These are phyloP conservation scores for Myxocyprinus asiaticus DNA, from an alignment of 2,113 vertebrate species.

Conservation along the genomic window DNA sequence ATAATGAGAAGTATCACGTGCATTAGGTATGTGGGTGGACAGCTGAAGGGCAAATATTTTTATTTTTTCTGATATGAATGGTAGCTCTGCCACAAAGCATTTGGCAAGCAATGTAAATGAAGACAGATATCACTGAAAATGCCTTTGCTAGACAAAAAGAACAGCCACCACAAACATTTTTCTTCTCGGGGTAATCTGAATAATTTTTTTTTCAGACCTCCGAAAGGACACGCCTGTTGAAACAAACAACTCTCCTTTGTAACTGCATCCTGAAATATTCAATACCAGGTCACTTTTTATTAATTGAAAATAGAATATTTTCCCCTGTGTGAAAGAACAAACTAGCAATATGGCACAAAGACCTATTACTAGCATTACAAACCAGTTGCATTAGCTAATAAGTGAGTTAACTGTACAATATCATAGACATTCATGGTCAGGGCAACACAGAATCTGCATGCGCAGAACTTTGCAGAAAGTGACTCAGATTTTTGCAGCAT, in stretches of 20 bases:
- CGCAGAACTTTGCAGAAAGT: too few relatives aligned
- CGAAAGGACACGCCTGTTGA: constrained; percentile 2
- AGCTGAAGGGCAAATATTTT: constrained; percentile 24
- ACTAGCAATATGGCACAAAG: neutral
- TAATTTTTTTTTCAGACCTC: constrained; percentile 17
- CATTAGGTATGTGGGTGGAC: constrained; percentile 13
- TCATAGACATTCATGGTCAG: too few relatives aligned
- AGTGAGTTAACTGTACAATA: neutral
- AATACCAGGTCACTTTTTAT: constrained; percentile 20
- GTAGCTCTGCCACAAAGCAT: constrained; percentile 20
- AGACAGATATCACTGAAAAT: constrained; percentile 26
- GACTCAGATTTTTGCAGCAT: too few relatives aligned
- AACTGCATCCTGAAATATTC: constrained; percentile 21
- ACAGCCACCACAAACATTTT: constrained; percentile 11
- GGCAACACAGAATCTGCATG: too few relatives aligned
- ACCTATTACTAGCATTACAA: constrained; percentile 1
- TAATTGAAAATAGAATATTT: constrained; percentile 11
- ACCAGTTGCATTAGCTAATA: neutral
- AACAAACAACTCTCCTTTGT: constrained; percentile 23
- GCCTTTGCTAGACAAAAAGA: constrained; percentile 8
- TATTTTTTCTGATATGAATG: constrained; percentile 30
- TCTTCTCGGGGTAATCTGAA: constrained; percentile 21
- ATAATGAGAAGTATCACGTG: neutral
- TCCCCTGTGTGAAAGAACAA: constrained; percentile 5
- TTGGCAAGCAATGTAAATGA: constrained; percentile 26